These are phyloP conservation scores for Tetragonula clypearis DNA, from an alignment of 1,140 invertebrate species.

Conservation along the genomic window DNA sequence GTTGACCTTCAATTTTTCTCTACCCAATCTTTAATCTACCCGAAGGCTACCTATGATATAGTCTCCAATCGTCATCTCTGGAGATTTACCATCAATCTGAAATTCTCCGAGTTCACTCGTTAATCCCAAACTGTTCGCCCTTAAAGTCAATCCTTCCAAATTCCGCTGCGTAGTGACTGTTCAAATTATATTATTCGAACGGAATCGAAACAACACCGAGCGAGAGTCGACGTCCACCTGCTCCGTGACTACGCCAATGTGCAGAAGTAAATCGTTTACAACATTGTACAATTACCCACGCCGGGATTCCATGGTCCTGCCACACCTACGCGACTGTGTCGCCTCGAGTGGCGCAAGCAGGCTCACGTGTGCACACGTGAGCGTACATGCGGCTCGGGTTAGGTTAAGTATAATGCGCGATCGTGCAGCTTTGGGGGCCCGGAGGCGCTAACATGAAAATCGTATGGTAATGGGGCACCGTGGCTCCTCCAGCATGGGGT, in stretches of 20 bases:
- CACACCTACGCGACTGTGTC: slow-evolving; percentile 54
- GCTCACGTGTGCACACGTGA: slow-evolving; percentile 7
- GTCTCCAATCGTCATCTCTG: too few species aligned
- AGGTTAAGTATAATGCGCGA: slow-evolving; percentile 75
- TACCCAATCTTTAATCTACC: too few species aligned
- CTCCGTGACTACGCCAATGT: slow-evolving; percentile 41
- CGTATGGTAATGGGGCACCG: slow-evolving; percentile 77
- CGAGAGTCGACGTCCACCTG: background rate
- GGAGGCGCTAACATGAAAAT: slow-evolving; percentile 79
- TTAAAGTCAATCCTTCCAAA: background rate
- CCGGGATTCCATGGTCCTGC: slow-evolving; percentile 58
- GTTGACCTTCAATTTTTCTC: too few species aligned
- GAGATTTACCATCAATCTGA: too few species aligned
- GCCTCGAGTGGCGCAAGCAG: slow-evolving; percentile 6
- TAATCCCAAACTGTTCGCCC: too few species aligned
- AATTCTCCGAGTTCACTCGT: too few species aligned
- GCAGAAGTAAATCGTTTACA: slow-evolving; percentile 62
- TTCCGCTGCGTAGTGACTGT: too few species aligned
- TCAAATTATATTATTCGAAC: background rate
- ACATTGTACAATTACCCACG: slow-evolving; percentile 65
- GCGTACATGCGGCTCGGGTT: slow-evolving; percentile 48
- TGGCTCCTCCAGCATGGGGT: slow-evolving; percentile 66
- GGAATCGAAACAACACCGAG: background rate
- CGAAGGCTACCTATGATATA: too few species aligned
- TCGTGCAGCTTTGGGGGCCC: slow-evolving; percentile 76